phyloP scores from a whole-genome alignment of 2,888 invertebrate genomes.

The Andrena chrysosceles region DNA sequence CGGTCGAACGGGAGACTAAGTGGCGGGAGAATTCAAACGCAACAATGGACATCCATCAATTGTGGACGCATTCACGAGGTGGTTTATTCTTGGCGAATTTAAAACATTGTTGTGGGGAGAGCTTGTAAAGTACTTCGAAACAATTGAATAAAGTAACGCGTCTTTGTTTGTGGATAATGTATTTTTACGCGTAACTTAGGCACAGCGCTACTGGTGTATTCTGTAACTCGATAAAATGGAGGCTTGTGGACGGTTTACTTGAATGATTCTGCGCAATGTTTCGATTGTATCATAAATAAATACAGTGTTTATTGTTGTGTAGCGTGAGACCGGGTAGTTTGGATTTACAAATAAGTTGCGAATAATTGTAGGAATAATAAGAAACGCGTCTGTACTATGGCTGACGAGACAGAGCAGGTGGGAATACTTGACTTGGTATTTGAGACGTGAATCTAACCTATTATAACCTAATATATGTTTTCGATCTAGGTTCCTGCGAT shows the following conservation, averaged over 20 bases:
- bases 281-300: not conserved
- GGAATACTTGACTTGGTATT: not conserved
- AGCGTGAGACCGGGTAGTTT: not conserved
- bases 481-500: slow-evolving; percentile 91
- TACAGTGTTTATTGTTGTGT: not conserved
- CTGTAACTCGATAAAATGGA: slow-evolving; percentile 19
- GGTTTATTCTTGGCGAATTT: not conserved
- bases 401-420: slow-evolving; percentile 82
- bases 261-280: slow-evolving; percentile 37
- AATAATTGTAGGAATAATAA: not conserved
- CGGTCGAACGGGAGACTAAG: not conserved
- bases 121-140: not conserved
- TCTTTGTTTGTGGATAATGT: not conserved
- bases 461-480: slow-evolving; percentile 42
- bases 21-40: slow-evolving; percentile 35
- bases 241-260: slow-evolving; percentile 19
- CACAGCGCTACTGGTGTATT: slow-evolving; percentile 32
- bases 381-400: slow-evolving; percentile 69
- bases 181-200: not conserved
- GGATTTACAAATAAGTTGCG: not conserved
- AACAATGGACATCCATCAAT: not conserved
- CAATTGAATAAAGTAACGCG: not conserved
- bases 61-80: not conserved
- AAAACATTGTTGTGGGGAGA: no score
- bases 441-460: slow-evolving; percentile 23